Base-by-base conservation (phyloP, 2,888 invertebrate genomes). In the Hyles lineata region DNA sequence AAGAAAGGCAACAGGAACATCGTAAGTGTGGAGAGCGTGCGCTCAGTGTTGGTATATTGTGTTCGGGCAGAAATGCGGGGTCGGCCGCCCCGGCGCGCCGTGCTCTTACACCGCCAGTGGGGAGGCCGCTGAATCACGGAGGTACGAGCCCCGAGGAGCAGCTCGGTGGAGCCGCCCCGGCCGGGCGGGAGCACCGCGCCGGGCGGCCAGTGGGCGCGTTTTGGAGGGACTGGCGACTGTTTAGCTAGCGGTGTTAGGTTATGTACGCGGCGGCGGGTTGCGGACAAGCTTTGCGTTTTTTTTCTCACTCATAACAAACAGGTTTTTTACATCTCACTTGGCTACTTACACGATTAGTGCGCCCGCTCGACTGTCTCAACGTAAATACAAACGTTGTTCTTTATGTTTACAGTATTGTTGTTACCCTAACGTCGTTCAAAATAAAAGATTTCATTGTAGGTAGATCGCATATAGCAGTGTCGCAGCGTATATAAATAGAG, bases 1-100 rank as follows among this genome's bases (percentile, higher is more conserved):
- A 94, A 94, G 93, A 94, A 94, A 92, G 91, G 89, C 89, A 93
- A 92, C 87, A 90, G 93, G 83, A 94, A 93, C 92, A 94, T 92
- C 88, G 94, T 94, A 94, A 94, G 94, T 94, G 91, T 82, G 85
- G 88, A 88, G 88, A 88, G 88, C 87, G 85, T 83, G 83, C 74
- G 84, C 85, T 87, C 86, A 81, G 90, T 90, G 92, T 90, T 90
- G 85, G 88, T 90, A 85, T 88, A 85, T 89, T 90, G 88, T 90
- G 88, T 90, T 85, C 88, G 88, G 85, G 85, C 84, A 85, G 86
- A 91, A 89, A 93, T 92, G 92, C 89, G 88, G 92, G 89, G 90
- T 91, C 86, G 86, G 85, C 87, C 89, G 87, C 91, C 92, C 91
- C 90, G 84, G 83, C 85, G 85, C 87, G 84, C 87, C 87, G 83